These are phyloP conservation scores for Ataeniobius toweri DNA, from an alignment of 2,797 vertebrate species.

Conservation along the genomic window DNA sequence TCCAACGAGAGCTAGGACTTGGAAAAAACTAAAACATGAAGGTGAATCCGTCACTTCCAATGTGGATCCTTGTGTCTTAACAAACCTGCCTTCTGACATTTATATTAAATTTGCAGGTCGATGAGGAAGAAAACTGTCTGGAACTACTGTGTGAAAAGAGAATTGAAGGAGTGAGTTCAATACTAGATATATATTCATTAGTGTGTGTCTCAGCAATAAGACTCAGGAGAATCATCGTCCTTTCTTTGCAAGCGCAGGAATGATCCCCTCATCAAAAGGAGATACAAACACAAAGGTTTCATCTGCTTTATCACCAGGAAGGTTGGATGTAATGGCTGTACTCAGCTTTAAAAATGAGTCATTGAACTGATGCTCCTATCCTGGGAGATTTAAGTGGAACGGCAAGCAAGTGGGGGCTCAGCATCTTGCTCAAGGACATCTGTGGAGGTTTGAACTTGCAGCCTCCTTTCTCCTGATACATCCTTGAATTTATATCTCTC, in stretches of 20 bases:
- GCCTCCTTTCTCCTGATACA: not conserved
- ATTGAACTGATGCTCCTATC: constrained; percentile 39
- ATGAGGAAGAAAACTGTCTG: constrained; percentile 10
- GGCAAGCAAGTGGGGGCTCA: constrained; percentile 1
- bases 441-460: constrained; percentile 17
- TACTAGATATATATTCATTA: constrained; percentile 47
- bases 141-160: constrained; percentile 12
- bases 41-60: not conserved
- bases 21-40: not conserved
- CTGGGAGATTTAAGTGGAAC: constrained; percentile 39
- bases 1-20: not conserved
- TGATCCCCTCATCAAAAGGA: constrained; percentile 54
- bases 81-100: constrained; percentile 3
- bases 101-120: constrained; percentile 7
- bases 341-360: constrained; percentile 50
- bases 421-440: constrained; percentile 39
- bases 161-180: constrained; percentile 26
- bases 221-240: constrained; percentile 8
- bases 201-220: constrained; percentile 16
- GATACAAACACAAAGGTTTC: constrained; percentile 51
- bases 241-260: constrained; percentile 41
- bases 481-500: constrained; percentile 8
- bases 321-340: constrained; percentile 42
- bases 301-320: constrained; percentile 45
- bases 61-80: not conserved